Percentiles rank a stretch among this genome's conserved stretches.
Conservation (phyloP, 2,113 vertebrate genomes). For the Tenebrosternarchus preto region DNA sequence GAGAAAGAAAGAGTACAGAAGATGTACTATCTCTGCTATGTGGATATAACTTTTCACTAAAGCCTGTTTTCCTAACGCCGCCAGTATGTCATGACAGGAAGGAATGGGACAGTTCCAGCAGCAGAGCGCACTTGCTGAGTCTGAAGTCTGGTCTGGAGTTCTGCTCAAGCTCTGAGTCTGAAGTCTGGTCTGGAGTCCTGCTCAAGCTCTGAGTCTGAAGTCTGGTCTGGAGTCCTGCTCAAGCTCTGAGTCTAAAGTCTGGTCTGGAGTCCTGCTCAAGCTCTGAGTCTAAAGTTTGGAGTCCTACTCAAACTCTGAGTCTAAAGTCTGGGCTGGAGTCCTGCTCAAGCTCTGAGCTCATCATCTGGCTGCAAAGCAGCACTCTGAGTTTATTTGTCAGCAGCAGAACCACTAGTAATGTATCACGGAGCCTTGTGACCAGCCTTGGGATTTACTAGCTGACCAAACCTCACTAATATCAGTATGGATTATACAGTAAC, state of each 20-base stretch:
- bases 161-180: conserved; percentile 60
- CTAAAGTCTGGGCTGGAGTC: conserved; percentile 48
- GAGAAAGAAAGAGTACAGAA: background rate
- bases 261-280: too few relatives aligned
- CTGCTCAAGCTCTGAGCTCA: conserved; percentile 59
- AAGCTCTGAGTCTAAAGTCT: too few relatives aligned
- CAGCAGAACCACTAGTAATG: conserved; percentile 57
- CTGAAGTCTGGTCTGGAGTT: conserved; percentile 48
- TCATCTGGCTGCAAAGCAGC: conserved; percentile 50
- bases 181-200: too few relatives aligned
- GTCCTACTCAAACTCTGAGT: too few relatives aligned
- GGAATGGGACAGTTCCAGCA: conserved; percentile 27
- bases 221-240: too few relatives aligned
- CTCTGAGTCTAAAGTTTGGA: too few relatives aligned
- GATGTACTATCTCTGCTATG: background rate
- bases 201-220: too few relatives aligned
- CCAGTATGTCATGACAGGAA: conserved; percentile 40
- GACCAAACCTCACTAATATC: conserved; percentile 64
- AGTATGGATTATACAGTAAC: conserved; percentile 79
- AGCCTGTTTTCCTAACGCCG: background rate
- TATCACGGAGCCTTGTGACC: conserved; percentile 56
- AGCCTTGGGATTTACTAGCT: conserved; percentile 70
- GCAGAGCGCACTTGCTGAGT: conserved; percentile 43
- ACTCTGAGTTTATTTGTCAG: conserved; percentile 62
- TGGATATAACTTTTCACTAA: background rate